Evolutionary conservation across 2,113 vertebrate species (phyloP), one percentile per base, ranked within the genome.

Genomic region (Serinus canaria): DNA sequence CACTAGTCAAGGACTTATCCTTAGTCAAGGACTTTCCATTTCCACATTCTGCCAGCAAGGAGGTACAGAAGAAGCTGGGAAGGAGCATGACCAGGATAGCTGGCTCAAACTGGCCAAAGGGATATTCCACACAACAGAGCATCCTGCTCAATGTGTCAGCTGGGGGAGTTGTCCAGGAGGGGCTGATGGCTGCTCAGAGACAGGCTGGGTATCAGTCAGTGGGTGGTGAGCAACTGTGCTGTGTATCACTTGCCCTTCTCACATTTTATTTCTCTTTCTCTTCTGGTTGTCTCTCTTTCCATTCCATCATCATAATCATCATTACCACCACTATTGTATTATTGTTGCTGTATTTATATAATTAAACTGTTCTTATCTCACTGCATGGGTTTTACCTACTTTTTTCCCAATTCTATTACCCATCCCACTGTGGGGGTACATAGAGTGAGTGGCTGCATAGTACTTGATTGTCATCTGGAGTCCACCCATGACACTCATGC

Each of bases 351-450:
- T 43, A 59, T 31, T 44, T 60, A 11, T 23, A 27, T 33, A 28
- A 74, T 41, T 58, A 25, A 74, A 47, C 30, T 67, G 10, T 28
- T 55, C n/a, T 60, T 41, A 60, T 47, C 41, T 47, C n/a, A 53
- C 17, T 1, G 2, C 46, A 27, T 27, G 10, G 8, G 39, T 35
- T 85, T 84, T 72, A 53, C 24, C 67, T 49, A 47, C 24, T 47
- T 67, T 49, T 44, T 74, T 33, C 30, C 46, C 55, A 53, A 5
- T 43, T 60, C 25, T 67, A 60, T 35, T 49, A 59, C 60, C 53
- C 31, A 43, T 43, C 13, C 10, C 25, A 16, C 46, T 35, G 10
- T 0, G 1, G 15, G 13, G 7, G 7, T 35, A 27, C 0, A 0
- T 10, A 13, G 17, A 74, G 25, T 25, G 8, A 80, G 30, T 31